Evolutionary conservation across 2,888 invertebrate genomes (phyloP).

Genomic region (Hyposoter didymator): DNA sequence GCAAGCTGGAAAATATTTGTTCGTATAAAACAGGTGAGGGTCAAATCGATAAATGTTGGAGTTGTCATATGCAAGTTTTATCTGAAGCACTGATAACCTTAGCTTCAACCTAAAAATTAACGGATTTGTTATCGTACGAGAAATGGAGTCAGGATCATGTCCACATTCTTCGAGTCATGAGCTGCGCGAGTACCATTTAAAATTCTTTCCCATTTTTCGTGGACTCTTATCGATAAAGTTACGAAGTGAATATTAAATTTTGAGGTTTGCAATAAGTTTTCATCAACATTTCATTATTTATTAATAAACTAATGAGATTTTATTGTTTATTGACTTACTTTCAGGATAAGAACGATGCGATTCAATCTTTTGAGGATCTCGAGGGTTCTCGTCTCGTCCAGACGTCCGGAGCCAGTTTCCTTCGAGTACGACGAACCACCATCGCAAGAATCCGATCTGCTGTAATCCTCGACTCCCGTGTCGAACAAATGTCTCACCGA

Average conservation of each 20-base stretch:
- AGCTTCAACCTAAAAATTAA: not conserved
- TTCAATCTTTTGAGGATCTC: conserved; percentile 96
- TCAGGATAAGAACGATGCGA: conserved; percentile 95
- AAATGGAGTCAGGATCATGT: not conserved
- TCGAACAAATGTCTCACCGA: conserved; percentile 94
- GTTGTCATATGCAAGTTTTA: not conserved
- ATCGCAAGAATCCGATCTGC: conserved; percentile 66
- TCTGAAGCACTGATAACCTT: not conserved
- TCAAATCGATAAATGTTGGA: not conserved
- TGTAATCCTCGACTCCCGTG: conserved; percentile 69
- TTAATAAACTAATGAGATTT: not conserved
- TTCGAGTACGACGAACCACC: conserved; percentile 54
- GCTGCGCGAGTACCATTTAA: not conserved
- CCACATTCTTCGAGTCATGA: not conserved
- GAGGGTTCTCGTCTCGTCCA: conserved; percentile 95
- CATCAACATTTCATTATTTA: not conserved
- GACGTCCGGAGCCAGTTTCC: conserved; percentile 61
- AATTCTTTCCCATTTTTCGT: not conserved
- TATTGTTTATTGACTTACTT: conserved; percentile 86
- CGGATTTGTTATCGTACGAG: not conserved
- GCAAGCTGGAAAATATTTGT: too few species aligned
- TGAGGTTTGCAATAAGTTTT: not conserved
- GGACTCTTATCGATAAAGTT: not conserved
- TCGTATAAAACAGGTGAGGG: not conserved
- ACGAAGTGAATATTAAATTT: not conserved